A percentile compares a stretch with the other conserved stretches of the same genome.
Evolutionary conservation across 2,888 invertebrate genomes (phyloP).

Genomic region (Eupelmus urozonus): DNA sequence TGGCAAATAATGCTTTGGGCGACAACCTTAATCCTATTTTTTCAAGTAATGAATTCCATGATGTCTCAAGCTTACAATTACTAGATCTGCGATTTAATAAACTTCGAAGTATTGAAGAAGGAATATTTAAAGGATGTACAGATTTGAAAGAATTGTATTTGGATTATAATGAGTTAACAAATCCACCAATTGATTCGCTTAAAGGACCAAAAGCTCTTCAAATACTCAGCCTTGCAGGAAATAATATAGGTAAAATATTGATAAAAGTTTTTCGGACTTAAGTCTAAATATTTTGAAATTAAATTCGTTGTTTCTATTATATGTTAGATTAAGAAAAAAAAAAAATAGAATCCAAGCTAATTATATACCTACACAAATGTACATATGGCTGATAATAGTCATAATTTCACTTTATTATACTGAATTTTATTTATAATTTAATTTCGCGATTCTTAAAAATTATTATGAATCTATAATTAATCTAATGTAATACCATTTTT

Average conservation of each 20-base stretch:
- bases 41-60: constrained; percentile 90
- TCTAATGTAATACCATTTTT: too few species aligned
- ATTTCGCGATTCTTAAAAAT: too few species aligned
- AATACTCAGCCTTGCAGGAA: constrained; percentile 86
- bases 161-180: constrained; percentile 88
- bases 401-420: too few species aligned
- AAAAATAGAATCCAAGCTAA: too few species aligned
- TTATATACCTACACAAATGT: too few species aligned
- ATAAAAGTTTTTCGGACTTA: too few species aligned
- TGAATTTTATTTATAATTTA: too few species aligned
- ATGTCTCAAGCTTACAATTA: constrained; percentile 84
- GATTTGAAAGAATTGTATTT: constrained; percentile 88
- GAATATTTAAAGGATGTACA: constrained; percentile 89
- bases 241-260: constrained; percentile 91
- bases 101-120: constrained; percentile 90
- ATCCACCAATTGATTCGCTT: constrained; percentile 87
- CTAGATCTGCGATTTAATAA: constrained; percentile 90
- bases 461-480: too few species aligned
- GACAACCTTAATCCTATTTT: constrained; percentile 95
- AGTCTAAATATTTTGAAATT: too few species aligned
- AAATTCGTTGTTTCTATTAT: too few species aligned
- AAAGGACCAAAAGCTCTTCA: constrained; percentile 88
- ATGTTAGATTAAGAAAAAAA: too few species aligned
- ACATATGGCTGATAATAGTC: too few species aligned
- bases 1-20: constrained; percentile 91